phyloP scores from a whole-genome alignment of 2,888 invertebrate genomes.

The Augochlorella aurata region DNA sequence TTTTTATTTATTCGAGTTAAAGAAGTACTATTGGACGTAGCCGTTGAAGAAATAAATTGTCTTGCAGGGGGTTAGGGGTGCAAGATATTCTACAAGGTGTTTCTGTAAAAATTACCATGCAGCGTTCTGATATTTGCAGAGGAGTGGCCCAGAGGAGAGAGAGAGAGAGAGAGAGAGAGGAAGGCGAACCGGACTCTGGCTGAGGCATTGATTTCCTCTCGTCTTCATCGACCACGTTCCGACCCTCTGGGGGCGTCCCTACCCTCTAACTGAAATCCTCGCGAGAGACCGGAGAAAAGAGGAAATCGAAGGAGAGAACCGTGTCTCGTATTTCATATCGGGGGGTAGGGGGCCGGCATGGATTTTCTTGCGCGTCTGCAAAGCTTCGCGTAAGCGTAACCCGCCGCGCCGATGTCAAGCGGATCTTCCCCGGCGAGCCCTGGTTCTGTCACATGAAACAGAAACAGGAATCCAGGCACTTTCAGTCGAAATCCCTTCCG shows the following conservation, averaged over 20 bases:
- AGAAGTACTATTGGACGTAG: too few relatives aligned
- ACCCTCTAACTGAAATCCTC: slow-evolving; percentile 64
- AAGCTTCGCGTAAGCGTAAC: slow-evolving; percentile 77
- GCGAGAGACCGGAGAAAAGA: slow-evolving; percentile 60
- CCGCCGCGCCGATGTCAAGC: slow-evolving; percentile 75
- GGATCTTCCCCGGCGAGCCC: slow-evolving; percentile 59
- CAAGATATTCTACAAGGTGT: not conserved
- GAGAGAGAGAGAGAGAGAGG: slow-evolving; percentile 41
- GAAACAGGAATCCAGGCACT: slow-evolving; percentile 44
- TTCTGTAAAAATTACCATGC: not conserved
- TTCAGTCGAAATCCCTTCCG: slow-evolving; percentile 24
- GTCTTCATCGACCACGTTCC: slow-evolving; percentile 79
- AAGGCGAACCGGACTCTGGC: slow-evolving; percentile 73
- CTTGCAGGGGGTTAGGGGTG: not conserved
- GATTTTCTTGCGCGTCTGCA: slow-evolving; percentile 77
- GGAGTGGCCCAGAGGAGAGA: slow-evolving; percentile 51
- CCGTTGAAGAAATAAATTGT: too few relatives aligned
- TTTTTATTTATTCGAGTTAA: too few relatives aligned
- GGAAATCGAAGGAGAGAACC: slow-evolving; percentile 67
- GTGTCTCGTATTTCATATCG: slow-evolving; percentile 80
- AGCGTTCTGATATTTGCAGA: slow-evolving; percentile 7
- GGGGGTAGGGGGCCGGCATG: slow-evolving; percentile 68
- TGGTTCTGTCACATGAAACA: slow-evolving; percentile 40
- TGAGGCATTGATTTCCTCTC: slow-evolving; percentile 81
- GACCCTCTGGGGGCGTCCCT: slow-evolving; percentile 73